A percentile compares a stretch with the other conserved stretches of the same genome.
These are phyloP conservation scores for Leucozona laternaria DNA, from an alignment of 2,888 invertebrate species.

Conservation along the genomic window DNA sequence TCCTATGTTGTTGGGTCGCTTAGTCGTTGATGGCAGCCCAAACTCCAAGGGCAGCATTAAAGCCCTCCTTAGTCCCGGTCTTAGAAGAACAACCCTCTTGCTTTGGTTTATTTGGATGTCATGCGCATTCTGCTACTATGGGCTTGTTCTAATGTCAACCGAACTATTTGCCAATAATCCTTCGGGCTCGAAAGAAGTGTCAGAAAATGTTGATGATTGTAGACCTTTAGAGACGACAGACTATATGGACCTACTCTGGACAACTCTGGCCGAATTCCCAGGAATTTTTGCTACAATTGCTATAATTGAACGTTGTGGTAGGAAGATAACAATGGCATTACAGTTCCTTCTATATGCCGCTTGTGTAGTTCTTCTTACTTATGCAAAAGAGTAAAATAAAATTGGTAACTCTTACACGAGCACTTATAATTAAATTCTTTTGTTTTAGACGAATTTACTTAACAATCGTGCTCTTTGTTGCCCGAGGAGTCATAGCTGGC, in stretches of 20 bases:
- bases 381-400: conserved; percentile 86
- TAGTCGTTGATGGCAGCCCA: conserved; percentile 91
- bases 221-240: conserved; percentile 91
- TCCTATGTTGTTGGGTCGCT: conserved; percentile 92
- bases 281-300: conserved; percentile 95
- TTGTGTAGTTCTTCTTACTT: conserved; percentile 90
- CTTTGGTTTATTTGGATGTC: conserved; percentile 98
- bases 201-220: conserved; percentile 85
- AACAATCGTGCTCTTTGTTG: conserved; percentile 93
- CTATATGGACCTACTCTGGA: conserved; percentile 96
- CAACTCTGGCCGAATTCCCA: conserved; percentile 97
- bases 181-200: conserved; percentile 76
- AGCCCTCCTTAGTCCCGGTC: conserved; percentile 91
- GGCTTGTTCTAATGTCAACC: conserved; percentile 96
- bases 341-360: conserved; percentile 94
- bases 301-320: conserved; percentile 94
- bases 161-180: conserved; percentile 88
- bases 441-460: conserved; percentile 88
- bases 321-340: conserved; percentile 96
- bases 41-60: conserved; percentile 86
- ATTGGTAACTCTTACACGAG: background rate
- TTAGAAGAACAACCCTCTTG: conserved; percentile 92
- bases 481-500: conserved; percentile 96
- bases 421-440: conserved; percentile 51
- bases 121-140: conserved; percentile 98